These are phyloP conservation scores for Acanthochromis polyacanthus DNA, from an alignment of 2,113 vertebrate species.

Conservation along the genomic window DNA sequence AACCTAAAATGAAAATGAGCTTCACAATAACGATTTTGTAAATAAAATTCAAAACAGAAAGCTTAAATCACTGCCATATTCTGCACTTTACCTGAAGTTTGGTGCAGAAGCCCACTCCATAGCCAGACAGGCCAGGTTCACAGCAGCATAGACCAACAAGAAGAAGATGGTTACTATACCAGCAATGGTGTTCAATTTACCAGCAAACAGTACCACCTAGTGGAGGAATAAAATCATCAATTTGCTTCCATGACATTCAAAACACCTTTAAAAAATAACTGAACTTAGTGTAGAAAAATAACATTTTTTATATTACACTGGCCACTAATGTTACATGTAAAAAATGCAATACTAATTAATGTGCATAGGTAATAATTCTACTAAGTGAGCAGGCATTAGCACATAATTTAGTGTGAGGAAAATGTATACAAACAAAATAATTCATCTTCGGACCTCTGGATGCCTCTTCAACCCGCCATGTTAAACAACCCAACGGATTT, in stretches of 20 bases:
- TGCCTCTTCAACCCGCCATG: too few species aligned
- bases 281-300: too few species aligned
- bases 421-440: too few species aligned
- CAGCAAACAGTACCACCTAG: conserved; percentile 74
- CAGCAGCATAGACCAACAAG: conserved; percentile 89
- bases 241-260: too few species aligned
- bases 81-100: conserved; percentile 81
- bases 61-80: background rate
- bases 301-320: too few species aligned
- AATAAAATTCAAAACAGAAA: background rate
- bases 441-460: background rate
- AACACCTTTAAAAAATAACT: too few species aligned
- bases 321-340: too few species aligned
- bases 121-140: conserved; percentile 90
- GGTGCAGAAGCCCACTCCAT: conserved; percentile 91
- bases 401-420: background rate
- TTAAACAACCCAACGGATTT: background rate
- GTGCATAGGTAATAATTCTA: background rate
- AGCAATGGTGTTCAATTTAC: conserved; percentile 88
- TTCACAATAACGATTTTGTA: background rate
- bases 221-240: conserved; percentile 1
- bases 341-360: background rate
- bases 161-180: conserved; percentile 90
- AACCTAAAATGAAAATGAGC: background rate
- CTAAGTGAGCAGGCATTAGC: background rate